phyloP scores from a whole-genome alignment of 1,140 invertebrate species.

The Temnothorax longispinosus region DNA sequence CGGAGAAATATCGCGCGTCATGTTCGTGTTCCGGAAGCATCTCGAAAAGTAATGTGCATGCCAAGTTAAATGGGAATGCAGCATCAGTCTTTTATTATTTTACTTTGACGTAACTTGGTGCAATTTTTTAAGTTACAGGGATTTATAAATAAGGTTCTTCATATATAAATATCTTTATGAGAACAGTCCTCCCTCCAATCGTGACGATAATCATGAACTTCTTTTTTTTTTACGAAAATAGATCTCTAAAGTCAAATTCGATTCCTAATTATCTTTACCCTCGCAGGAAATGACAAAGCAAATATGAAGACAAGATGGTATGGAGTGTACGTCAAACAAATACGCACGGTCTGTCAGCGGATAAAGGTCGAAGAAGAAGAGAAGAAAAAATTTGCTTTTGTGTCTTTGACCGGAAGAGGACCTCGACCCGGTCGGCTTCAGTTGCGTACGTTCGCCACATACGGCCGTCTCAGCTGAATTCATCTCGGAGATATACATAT shows the following conservation, averaged over 20 bases:
- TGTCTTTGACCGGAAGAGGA: constrained; percentile 48
- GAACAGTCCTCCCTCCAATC: neutral
- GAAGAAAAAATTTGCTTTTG: constrained; percentile 3
- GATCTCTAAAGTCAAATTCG: neutral
- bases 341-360: neutral
- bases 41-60: neutral
- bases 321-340: neutral
- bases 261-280: constrained; percentile 19
- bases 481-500: constrained; percentile 57
- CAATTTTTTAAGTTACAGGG: neutral
- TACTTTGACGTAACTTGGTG: neutral
- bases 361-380: constrained; percentile 15
- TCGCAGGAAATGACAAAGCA: constrained; percentile 28
- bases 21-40: neutral
- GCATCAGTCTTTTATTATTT: constrained; percentile 3
- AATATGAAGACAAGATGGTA: neutral
- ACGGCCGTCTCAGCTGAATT: constrained; percentile 22
- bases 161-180: neutral
- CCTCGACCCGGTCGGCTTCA: constrained; percentile 18
- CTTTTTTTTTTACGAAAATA: neutral
- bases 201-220: neutral
- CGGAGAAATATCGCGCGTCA: constrained; percentile 8
- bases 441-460: constrained; percentile 11
- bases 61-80: constrained; percentile 27
- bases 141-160: neutral